phyloP scores from a whole-genome alignment of 2,113 vertebrate genomes.

The Stigmatopora argus region DNA sequence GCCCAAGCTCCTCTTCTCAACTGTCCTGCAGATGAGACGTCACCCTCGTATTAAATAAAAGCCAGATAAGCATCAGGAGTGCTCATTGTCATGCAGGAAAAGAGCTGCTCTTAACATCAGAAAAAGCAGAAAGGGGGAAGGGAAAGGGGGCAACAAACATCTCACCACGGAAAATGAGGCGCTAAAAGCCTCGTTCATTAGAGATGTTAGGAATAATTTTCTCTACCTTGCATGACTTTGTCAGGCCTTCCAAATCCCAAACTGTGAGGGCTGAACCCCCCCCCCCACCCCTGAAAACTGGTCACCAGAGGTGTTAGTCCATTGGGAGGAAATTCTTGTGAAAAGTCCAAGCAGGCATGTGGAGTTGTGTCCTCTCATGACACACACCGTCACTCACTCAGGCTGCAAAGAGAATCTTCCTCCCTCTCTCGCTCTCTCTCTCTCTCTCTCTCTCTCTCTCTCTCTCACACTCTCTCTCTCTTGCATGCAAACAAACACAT shows the following conservation, averaged over 20 bases:
- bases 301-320: conserved; percentile 1
- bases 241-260: not conserved
- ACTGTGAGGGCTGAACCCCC: not conserved
- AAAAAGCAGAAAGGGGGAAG: not conserved
- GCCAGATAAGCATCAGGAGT: conserved; percentile 4
- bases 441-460: conserved; percentile 62
- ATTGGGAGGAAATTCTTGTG: conserved; percentile 5
- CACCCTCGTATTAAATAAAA: conserved; percentile 5
- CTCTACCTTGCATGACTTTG: conserved; percentile 7
- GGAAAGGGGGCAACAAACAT: conserved; percentile 1
- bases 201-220: not conserved
- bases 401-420: conserved; percentile 69
- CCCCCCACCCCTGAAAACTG: not conserved
- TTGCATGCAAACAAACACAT: conserved; percentile 55
- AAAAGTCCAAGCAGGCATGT: conserved; percentile 3
- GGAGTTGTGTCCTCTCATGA: conserved; percentile 9
- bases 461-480: conserved; percentile 70
- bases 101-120: conserved; percentile 2
- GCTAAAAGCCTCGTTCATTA: conserved; percentile 9
- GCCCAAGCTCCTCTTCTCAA: not conserved
- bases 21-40: not conserved
- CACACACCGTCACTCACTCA: conserved; percentile 13
- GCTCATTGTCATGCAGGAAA: conserved; percentile 10
- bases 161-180: conserved; percentile 3
- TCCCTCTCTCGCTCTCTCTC: conserved; percentile 34